phyloP scores from a whole-genome alignment of 2,797 vertebrate species.

The Meriones psammophilus region DNA sequence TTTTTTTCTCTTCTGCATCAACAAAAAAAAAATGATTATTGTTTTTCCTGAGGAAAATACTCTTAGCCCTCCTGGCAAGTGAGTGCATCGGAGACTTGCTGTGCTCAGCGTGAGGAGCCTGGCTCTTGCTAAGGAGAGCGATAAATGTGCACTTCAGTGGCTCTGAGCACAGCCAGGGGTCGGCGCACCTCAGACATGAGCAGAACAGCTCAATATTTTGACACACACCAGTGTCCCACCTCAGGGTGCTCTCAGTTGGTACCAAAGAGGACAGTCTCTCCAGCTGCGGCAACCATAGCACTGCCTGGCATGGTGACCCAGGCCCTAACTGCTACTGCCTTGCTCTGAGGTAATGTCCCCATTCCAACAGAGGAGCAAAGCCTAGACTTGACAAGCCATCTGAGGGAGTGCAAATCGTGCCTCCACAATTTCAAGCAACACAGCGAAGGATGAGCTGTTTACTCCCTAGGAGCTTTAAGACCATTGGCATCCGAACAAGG shows the following conservation, averaged over 20 bases:
- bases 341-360: not conserved
- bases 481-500: not conserved
- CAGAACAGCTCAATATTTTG: not conserved
- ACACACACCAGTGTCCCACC: not conserved
- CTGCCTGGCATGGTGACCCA: not conserved
- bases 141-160: not conserved
- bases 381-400: not conserved
- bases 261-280: not conserved
- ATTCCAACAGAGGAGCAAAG: not conserved
- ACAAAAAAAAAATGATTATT: slow-evolving; percentile 60
- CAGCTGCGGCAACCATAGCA: not conserved
- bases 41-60: not conserved
- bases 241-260: not conserved
- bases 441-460: not conserved
- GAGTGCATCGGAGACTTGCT: not conserved
- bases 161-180: slow-evolving; percentile 31
- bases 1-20: slow-evolving; percentile 63
- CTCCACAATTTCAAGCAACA: not conserved
- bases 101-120: slow-evolving; percentile 36
- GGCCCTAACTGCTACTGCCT: not conserved
- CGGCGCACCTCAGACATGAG: fast-evolving
- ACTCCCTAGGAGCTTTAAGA: not conserved
- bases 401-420: not conserved
- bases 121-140: not conserved
- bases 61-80: slow-evolving; percentile 29